A percentile compares a stretch with the other conserved stretches of the same genome.
These are phyloP conservation scores for Ommatoiulus sabulosus DNA, from an alignment of 2,888 invertebrate genomes.

Conservation along the genomic window DNA sequence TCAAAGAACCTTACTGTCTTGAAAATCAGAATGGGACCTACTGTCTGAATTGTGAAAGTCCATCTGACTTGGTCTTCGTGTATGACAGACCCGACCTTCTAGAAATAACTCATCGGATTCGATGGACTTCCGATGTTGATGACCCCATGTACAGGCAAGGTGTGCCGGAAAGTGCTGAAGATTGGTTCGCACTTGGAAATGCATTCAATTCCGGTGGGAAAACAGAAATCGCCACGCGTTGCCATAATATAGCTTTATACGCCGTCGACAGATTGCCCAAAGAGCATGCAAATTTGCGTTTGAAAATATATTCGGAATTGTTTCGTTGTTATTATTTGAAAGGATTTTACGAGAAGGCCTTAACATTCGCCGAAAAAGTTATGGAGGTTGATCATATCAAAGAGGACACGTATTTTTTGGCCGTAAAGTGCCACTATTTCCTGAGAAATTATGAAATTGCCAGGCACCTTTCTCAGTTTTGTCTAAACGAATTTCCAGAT, in stretches of 20 bases:
- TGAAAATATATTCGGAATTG: neutral
- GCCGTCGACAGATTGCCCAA: neutral
- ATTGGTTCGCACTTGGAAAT: neutral
- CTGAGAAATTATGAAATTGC: neutral
- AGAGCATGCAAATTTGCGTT: neutral
- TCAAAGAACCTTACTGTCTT: slow-evolving; percentile 14
- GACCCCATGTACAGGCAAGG: neutral
- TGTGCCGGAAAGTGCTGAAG: neutral
- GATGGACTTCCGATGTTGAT: too few relatives aligned
- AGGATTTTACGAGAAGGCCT: neutral
- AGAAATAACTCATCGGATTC: neutral
- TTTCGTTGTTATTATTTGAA: neutral
- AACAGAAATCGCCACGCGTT: neutral
- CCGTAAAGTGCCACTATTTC: neutral
- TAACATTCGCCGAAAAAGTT: neutral
- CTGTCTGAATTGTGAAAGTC: neutral
- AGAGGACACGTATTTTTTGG: neutral
- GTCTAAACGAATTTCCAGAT: neutral
- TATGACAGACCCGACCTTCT: too few relatives aligned
- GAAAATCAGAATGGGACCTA: too few relatives aligned
- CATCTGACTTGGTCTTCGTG: neutral
- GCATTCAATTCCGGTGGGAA: neutral
- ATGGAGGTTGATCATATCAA: neutral
- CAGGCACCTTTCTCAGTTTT: neutral
- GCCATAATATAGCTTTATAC: neutral